Evolutionary conservation across 2,888 invertebrate species (phyloP).

Genomic region (Liopterus haemorrhoidalis): DNA sequence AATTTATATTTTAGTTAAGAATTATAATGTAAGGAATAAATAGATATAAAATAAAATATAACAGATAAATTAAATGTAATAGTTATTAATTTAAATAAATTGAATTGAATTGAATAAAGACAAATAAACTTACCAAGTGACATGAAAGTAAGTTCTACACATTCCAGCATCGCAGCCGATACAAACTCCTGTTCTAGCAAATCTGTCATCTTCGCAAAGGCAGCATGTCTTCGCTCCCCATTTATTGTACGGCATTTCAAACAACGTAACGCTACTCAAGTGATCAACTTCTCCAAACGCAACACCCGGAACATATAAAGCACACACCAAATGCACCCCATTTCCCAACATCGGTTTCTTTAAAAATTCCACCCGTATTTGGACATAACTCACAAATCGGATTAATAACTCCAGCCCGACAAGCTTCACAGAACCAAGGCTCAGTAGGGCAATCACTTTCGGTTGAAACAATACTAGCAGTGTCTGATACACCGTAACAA

Average conservation of each 20-base stretch:
- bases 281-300: constrained; percentile 94
- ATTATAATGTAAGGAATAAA: too few species aligned
- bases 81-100: neutral
- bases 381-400: constrained; percentile 96
- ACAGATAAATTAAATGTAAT: too few species aligned
- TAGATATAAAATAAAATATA: too few species aligned
- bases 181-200: constrained; percentile 88
- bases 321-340: constrained; percentile 98
- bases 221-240: constrained; percentile 94
- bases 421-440: constrained; percentile 99
- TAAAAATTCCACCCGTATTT: constrained; percentile 83
- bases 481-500: constrained; percentile 92
- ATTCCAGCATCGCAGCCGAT: constrained; percentile 98
- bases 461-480: constrained; percentile 84
- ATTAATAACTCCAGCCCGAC: constrained; percentile 81
- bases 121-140: constrained; percentile 93
- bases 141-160: constrained; percentile 96
- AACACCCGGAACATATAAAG: constrained; percentile 93
- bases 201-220: constrained; percentile 80
- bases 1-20: too few species aligned
- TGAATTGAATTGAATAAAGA: too few species aligned
- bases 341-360: constrained; percentile 94
- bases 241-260: constrained; percentile 95
- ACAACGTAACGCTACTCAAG: constrained; percentile 85
- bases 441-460: constrained; percentile 93